A percentile compares a stretch with the other conserved stretches of the same genome.
Conservation (phyloP, 2,113 vertebrate species). For the Nothoprocta perdicaria region DNA sequence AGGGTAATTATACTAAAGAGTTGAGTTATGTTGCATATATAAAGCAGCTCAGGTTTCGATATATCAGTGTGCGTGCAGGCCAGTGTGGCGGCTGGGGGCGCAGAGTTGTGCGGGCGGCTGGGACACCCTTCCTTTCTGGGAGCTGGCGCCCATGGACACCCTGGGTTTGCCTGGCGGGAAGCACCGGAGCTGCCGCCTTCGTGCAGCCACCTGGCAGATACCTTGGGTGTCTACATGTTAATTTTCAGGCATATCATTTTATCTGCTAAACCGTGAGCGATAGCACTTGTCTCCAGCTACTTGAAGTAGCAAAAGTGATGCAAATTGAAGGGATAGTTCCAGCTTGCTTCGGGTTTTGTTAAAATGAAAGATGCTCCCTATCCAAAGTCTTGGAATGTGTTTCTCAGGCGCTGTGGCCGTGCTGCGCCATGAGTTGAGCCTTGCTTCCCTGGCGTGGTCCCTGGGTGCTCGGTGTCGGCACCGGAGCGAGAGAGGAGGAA, state of each 20-base stretch:
- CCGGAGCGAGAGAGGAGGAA: conserved; percentile 39
- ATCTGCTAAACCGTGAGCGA: neutral
- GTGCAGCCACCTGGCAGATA: neutral
- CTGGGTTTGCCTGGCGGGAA: neutral
- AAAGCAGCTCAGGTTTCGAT: no score
- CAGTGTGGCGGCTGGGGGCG: neutral
- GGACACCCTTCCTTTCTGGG: neutral
- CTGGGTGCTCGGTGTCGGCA: conserved; percentile 26
- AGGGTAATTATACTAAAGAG: neutral
- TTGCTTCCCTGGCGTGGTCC: conserved; percentile 13
- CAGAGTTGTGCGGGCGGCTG: no score
- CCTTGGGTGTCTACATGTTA: neutral
- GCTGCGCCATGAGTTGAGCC: neutral
- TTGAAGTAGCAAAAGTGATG: neutral
- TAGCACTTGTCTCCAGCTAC: neutral
- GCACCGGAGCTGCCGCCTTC: neutral
- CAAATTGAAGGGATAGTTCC: neutral
- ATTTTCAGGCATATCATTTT: neutral
- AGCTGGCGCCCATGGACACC: neutral
- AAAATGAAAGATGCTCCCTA: neutral
- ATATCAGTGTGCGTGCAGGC: neutral
- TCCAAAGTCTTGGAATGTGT: no score
- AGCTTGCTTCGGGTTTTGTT: neutral
- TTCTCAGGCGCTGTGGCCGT: no score
- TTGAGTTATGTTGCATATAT: neutral